Percentiles rank a stretch among this genome's conserved stretches.
These are phyloP conservation scores for Felis chaus DNA, from an alignment of 2,113 vertebrate genomes.

Conservation along the genomic window DNA sequence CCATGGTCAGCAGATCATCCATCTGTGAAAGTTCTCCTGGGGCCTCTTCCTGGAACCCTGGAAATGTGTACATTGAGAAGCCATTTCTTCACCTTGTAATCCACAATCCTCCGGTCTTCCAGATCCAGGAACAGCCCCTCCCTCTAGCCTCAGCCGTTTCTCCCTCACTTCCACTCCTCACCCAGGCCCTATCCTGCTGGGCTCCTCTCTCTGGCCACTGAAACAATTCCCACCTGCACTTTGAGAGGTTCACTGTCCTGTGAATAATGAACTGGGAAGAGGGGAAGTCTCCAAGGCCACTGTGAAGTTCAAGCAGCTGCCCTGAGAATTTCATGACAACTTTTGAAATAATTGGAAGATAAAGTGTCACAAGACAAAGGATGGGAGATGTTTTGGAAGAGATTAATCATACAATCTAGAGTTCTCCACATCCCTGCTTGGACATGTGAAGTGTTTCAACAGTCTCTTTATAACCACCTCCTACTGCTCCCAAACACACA, in stretches of 20 bases:
- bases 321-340: slow-evolving; percentile 13
- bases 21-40: neutral
- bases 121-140: neutral
- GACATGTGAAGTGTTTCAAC: neutral
- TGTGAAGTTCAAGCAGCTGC: neutral
- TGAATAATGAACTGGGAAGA: slow-evolving; percentile 2
- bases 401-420: neutral
- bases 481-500: neutral
- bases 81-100: neutral
- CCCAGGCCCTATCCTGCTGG: neutral
- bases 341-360: slow-evolving; percentile 39
- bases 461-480: slow-evolving; percentile 11
- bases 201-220: neutral
- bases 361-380: slow-evolving; percentile 39
- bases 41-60: neutral
- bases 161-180: neutral
- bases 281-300: neutral
- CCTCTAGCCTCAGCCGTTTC: neutral
- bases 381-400: slow-evolving; percentile 10
- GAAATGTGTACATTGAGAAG: neutral
- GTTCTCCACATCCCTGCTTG: neutral
- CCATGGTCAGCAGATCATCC: neutral
- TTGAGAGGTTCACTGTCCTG: neutral
- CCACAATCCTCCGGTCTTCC: neutral
- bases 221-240: neutral